Evolutionary conservation across 2,888 invertebrate species (phyloP), one percentile per base, ranked within the genome.

Genomic region (Endotricha flammealis): DNA sequence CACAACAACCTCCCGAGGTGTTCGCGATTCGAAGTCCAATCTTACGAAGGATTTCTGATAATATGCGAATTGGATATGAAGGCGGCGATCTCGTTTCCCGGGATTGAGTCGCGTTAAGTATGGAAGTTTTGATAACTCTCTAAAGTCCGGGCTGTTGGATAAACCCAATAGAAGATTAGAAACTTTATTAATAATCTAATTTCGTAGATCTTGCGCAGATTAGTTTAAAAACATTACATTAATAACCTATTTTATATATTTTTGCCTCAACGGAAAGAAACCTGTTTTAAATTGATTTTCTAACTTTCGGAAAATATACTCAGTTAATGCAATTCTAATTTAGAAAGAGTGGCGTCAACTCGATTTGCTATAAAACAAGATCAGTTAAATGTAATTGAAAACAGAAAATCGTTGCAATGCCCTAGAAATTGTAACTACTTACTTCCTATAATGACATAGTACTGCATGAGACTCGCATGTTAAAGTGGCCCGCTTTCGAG

Each of bases 401-500:
- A 63, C 46, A 50, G 51, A 49, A 8, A 30, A 22, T 20, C 6
- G 3, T 12, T 14, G 12, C 28, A 9, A n/a, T 12, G 13, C 4
- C 28, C 13, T 14, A 28, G 5, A 28, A 28, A 28, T 14, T 28
- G 13, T 9, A 29, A 16, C n/a, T 29, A 9, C 24, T 11, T 24
- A 24, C 9, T 10, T 47, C 44, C 47, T n/a, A n/a, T n/a, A n/a
- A n/a, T n/a, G n/a, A n/a, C n/a, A n/a, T n/a, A n/a, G 48, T 66
- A 59, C 53, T 53, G 57, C 56, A 63, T 61, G 63, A 66, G 61
- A 64, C 66, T 77, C 56, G 76, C 79, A 78, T 77, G 76, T 68
- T 42, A 10, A 66, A 75, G 69, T 75, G 76, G 71, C 65, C 64
- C 62, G 71, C 68, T 77, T 78, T 70, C 65, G 70, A 78, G 67